Conservation (phyloP, 2,113 vertebrate species). For the Cairina moschata region DNA sequence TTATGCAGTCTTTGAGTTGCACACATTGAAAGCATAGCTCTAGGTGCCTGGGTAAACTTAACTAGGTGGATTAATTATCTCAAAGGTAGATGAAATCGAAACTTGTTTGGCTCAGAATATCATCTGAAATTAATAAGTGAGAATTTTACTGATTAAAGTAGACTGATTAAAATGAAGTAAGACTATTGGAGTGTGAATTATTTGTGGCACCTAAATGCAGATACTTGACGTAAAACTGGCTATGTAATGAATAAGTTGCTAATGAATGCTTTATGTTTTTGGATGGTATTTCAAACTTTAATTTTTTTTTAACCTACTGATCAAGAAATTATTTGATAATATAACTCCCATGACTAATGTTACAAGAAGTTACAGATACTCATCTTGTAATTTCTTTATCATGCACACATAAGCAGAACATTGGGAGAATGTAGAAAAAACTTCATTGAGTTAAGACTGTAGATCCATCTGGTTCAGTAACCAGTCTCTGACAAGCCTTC, state of each 20-base stretch:
- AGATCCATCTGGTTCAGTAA: neutral
- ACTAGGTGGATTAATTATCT: neutral
- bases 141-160: neutral
- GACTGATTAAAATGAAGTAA: neutral
- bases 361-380: neutral
- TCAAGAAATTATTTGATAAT: neutral
- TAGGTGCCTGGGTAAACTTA: neutral
- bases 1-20: neutral
- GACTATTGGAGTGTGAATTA: neutral
- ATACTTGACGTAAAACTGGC: neutral
- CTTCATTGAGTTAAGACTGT: neutral
- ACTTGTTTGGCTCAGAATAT: neutral
- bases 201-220: neutral
- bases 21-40: neutral
- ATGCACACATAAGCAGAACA: neutral
- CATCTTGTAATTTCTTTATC: neutral
- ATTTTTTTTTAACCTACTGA: neutral
- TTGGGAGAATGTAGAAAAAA: neutral
- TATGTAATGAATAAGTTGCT: neutral
- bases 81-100: neutral
- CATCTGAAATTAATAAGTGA: neutral
- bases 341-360: neutral
- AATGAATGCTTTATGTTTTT: neutral
- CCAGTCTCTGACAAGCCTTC: neutral
- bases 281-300: neutral